Percentiles rank a stretch among this genome's conserved stretches.
phyloP scores from a whole-genome alignment of 2,888 invertebrate genomes.

The Chalcis sispes region DNA sequence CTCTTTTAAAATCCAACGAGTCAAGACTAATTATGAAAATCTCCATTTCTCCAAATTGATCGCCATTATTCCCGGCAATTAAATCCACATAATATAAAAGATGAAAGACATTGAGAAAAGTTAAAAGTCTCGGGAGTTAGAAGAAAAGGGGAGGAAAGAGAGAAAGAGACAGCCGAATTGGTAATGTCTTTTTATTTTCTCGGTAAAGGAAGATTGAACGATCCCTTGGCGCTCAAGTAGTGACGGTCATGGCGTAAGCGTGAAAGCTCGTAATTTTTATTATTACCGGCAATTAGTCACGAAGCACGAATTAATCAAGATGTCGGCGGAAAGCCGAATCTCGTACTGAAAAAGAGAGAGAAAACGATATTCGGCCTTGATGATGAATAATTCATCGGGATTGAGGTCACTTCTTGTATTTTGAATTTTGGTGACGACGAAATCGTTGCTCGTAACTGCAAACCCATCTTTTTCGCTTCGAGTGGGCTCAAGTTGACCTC shows the following conservation, averaged over 20 bases:
- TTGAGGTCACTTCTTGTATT: constrained; percentile 35
- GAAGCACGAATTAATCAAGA: constrained; percentile 59
- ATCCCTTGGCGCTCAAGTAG: background rate
- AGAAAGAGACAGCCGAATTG: constrained; percentile 23
- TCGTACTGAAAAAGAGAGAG: background rate
- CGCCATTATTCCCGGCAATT: constrained; percentile 31
- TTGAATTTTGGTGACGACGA: background rate
- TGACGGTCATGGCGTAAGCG: background rate
- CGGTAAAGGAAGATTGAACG: constrained; percentile 39
- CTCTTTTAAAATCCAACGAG: constrained; percentile 3
- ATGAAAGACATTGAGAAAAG: constrained; percentile 47
- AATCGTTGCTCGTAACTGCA: constrained; percentile 7
- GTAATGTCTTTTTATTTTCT: constrained; percentile 21
- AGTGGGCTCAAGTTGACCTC: background rate
- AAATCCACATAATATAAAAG: constrained; percentile 6
- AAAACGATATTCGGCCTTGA: constrained; percentile 2
- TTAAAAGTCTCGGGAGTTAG: constrained; percentile 13
- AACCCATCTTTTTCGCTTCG: too few species aligned
- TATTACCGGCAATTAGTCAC: constrained; percentile 60
- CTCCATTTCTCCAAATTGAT: constrained; percentile 34
- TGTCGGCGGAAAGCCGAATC: background rate
- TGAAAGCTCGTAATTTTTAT: constrained; percentile 54
- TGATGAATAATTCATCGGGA: constrained; percentile 41
- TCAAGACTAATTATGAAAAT: constrained; percentile 43
- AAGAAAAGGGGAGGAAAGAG: background rate